phyloP scores from a whole-genome alignment of 2,113 vertebrate species.

The Scomber colias region DNA sequence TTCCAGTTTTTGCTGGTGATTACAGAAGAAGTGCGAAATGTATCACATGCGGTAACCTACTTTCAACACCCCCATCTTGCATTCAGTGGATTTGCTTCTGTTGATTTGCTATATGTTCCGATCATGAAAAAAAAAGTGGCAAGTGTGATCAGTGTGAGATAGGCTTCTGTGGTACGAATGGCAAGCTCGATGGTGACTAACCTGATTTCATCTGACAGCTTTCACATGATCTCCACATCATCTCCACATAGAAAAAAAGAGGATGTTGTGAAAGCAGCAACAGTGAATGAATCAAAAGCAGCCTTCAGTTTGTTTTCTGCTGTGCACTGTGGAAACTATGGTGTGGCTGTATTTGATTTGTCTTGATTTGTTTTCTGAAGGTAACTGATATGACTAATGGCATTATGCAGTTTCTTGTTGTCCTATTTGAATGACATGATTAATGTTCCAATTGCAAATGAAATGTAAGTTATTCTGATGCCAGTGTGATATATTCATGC shows the following conservation, averaged over 20 bases:
- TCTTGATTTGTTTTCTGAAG: constrained; percentile 6
- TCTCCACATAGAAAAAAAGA: constrained; percentile 35
- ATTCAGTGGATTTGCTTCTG: constrained; percentile 11
- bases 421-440: constrained; percentile 31
- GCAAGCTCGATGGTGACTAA: constrained; percentile 66
- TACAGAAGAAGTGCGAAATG: constrained; percentile 25
- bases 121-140: constrained; percentile 48
- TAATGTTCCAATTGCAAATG: constrained; percentile 35
- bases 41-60: constrained; percentile 14
- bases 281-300: constrained; percentile 52
- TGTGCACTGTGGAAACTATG: neutral
- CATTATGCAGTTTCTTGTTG: constrained; percentile 1
- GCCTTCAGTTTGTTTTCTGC: constrained; percentile 10
- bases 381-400: constrained; percentile 31
- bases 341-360: neutral
- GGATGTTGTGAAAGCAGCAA: constrained; percentile 41
- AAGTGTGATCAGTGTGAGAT: constrained; percentile 57
- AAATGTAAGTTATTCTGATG: constrained; percentile 13
- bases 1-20: constrained; percentile 12
- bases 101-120: constrained; percentile 33
- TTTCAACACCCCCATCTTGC: constrained; percentile 13
- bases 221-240: constrained; percentile 77
- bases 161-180: constrained; percentile 40
- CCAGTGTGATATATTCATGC: constrained; percentile 2
- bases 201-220: constrained; percentile 74